Base-by-base conservation (phyloP, 2,888 invertebrate species). In the Apeira syringaria region DNA sequence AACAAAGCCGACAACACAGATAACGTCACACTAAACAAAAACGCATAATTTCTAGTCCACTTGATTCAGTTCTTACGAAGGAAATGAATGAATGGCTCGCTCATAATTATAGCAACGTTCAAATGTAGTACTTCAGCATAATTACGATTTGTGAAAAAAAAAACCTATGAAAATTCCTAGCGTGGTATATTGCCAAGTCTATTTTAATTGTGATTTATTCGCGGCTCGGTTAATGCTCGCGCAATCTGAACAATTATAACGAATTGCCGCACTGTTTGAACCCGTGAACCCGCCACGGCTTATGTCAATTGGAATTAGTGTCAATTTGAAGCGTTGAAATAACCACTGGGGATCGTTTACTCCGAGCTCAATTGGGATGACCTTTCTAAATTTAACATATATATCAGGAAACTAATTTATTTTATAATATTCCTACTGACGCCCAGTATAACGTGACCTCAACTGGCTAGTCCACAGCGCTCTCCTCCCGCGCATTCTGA, bases 211-310 rank as follows among this genome's bases (percentile, higher is more conserved):
- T 61, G 59, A 68, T 64, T 60, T 59, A 63, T 36, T 35, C 34
- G 30, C 48, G 29, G 34, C 34, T 47, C 61, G 56, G 56, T 56
- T 56, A 61, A 57, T 34, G 57, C 34, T 50, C 59, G 53, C 39
- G 36, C 55, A 56, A 66, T 53, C 58, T 39, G 29, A 32, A 51
- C 65, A 67, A 68, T 65, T 69, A 64, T 52, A 56, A 54, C 55
- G 54, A 61, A 64, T 50, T 50, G 53, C 33, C 48, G 41, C 24
- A 41, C 47, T 44, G 47, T 47, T 50, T 58, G 55, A 55, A 48
- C 55, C 48, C 41, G 50, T 48, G 55, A 55, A 47, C 55, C 47
- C 46, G 48, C 40, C 51, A 47, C 24, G 26, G 35, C 31, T 37
- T 38, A 28, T 15, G 15, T 15, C 15, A 2, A 15, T 28, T 37